Percentiles rank a stretch among this genome's conserved stretches.
phyloP scores from a whole-genome alignment of 2,113 vertebrate genomes.

The Columba janthina region DNA sequence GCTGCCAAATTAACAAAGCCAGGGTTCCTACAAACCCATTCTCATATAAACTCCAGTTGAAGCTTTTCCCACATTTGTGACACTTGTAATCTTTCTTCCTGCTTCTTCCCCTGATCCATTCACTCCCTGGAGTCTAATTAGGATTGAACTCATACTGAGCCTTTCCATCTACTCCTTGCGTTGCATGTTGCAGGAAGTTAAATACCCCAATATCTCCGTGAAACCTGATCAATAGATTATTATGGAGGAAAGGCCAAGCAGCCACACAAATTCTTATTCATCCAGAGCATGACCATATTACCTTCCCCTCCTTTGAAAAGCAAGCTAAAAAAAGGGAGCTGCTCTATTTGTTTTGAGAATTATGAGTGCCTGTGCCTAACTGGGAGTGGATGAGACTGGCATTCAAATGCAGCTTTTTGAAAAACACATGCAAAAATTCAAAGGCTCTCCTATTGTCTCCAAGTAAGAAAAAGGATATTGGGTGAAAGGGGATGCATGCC shows the following conservation, averaged over 20 bases:
- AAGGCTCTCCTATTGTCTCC: background rate
- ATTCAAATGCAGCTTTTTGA: background rate
- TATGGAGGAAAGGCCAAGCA: background rate
- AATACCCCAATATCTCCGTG: background rate
- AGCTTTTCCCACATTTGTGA: background rate
- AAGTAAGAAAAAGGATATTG: background rate
- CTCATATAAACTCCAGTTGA: background rate
- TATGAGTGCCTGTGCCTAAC: background rate
- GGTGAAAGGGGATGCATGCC: background rate
- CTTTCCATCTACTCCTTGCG: background rate
- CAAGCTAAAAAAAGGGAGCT: background rate
- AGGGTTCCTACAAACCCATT: background rate
- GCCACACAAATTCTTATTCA: background rate
- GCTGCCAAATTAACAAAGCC: background rate
- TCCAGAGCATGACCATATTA: background rate
- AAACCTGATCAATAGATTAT: conserved; percentile 3
- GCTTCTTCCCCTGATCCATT: background rate
- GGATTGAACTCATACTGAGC: background rate
- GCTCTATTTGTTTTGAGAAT: background rate
- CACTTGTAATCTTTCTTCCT: background rate
- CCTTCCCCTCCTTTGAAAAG: background rate
- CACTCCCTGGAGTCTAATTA: conserved; percentile 40
- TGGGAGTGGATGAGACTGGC: background rate
- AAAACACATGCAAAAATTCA: background rate
- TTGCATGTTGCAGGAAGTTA: conserved; percentile 4